Evolutionary conservation across 2,797 vertebrate species (phyloP).

Genomic region (Chiloscyllium punctatum): DNA sequence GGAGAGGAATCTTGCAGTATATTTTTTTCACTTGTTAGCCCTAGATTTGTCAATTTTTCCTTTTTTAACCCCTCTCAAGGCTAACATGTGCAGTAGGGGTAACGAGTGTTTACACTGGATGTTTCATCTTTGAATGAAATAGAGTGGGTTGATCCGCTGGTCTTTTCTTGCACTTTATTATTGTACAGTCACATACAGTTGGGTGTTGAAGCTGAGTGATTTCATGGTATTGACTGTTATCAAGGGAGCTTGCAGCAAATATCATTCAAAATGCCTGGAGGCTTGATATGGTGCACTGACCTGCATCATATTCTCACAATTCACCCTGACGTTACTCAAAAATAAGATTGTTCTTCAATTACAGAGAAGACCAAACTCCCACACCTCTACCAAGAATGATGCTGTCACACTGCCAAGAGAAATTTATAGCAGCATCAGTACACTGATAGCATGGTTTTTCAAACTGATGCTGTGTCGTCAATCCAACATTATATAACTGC

Average conservation of each 20-base stretch:
- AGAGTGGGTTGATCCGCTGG: not conserved
- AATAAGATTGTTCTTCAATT: conserved; percentile 12
- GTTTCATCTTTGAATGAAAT: not conserved
- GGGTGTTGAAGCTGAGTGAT: not conserved
- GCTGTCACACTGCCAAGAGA: not conserved
- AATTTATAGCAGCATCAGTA: not conserved
- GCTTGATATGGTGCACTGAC: not conserved
- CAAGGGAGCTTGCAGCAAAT: not conserved
- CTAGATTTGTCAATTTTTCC: not conserved
- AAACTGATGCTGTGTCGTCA: not conserved
- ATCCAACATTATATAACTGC: not conserved
- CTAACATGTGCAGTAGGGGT: not conserved
- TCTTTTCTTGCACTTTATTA: not conserved
- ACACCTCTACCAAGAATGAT: not conserved
- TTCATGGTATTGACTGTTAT: not conserved
- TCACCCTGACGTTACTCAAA: not conserved
- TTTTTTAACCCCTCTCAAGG: not conserved
- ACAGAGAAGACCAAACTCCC: not conserved
- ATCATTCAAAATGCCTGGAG: not conserved
- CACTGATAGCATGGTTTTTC: not conserved
- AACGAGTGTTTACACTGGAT: not conserved
- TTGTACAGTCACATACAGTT: not conserved
- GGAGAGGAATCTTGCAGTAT: not conserved
- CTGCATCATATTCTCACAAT: not conserved
- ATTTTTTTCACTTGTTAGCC: not conserved